phyloP scores from a whole-genome alignment of 2,888 invertebrate species.

The Oligia latruncula region DNA sequence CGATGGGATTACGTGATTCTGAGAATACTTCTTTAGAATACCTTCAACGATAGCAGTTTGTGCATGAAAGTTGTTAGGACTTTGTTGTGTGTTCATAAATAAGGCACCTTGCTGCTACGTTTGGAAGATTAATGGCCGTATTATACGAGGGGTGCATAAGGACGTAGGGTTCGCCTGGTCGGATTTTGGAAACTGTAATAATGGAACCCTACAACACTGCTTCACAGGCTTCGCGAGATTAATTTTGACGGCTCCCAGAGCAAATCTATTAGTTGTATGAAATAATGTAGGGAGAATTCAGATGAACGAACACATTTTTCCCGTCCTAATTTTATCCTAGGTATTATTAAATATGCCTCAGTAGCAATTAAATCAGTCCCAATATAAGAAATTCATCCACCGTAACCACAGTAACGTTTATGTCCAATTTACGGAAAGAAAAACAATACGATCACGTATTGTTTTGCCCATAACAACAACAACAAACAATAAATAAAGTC shows the following conservation, averaged over 20 bases:
- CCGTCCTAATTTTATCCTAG: background rate
- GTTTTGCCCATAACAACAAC: slow-evolving; percentile 25
- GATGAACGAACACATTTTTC: background rate
- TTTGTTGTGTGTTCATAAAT: slow-evolving; percentile 11
- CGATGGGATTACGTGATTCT: slow-evolving; percentile 37
- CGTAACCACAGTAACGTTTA: slow-evolving; percentile 14
- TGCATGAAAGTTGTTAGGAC: background rate
- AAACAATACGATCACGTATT: slow-evolving; percentile 11
- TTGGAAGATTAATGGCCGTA: slow-evolving; percentile 44
- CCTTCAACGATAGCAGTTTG: slow-evolving; percentile 7
- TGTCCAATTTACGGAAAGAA: slow-evolving; percentile 22
- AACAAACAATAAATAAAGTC: slow-evolving; percentile 50
- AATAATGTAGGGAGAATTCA: slow-evolving; percentile 5
- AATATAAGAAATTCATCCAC: slow-evolving; percentile 1
- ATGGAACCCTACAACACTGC: slow-evolving; percentile 39
- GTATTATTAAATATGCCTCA: background rate
- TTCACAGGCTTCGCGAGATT: slow-evolving; percentile 8
- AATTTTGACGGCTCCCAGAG: slow-evolving; percentile 5
- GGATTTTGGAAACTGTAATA: slow-evolving; percentile 46
- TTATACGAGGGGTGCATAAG: slow-evolving; percentile 42
- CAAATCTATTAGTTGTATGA: slow-evolving; percentile 6
- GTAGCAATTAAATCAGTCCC: background rate
- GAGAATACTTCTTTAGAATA: slow-evolving; percentile 14
- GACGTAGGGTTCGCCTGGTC: slow-evolving; percentile 12
- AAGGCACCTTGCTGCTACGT: slow-evolving; percentile 7